Conservation (phyloP, 2,113 vertebrate genomes). For the Zootoca vivipara region DNA sequence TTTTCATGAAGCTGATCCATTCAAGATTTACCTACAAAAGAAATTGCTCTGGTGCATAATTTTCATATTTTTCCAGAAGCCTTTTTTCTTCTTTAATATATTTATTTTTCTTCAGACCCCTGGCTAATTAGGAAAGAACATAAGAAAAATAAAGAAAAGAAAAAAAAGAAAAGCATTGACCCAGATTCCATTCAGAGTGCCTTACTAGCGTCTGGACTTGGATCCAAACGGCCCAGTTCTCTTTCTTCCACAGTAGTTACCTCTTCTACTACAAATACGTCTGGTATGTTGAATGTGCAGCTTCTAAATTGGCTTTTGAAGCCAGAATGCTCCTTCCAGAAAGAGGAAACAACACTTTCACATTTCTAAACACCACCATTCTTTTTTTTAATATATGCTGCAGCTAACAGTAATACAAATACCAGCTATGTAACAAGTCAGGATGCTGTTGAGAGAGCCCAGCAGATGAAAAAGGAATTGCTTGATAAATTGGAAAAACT, state of each 20-base stretch:
- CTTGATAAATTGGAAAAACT: constrained; percentile 92
- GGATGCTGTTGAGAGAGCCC: constrained; percentile 94
- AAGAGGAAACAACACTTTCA: neutral
- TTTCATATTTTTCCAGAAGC: neutral
- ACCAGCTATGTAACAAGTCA: constrained; percentile 91
- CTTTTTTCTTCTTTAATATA: neutral
- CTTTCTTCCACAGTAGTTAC: constrained; percentile 82
- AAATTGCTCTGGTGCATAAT: neutral
- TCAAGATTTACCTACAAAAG: neutral
- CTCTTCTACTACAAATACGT: constrained; percentile 72
- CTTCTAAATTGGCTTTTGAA: neutral
- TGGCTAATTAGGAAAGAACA: constrained; percentile 97
- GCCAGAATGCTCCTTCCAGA: neutral
- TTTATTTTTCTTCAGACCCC: constrained; percentile 81
- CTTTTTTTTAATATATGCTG: constrained; percentile 24
- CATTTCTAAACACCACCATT: constrained; percentile 1
- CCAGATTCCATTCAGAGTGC: constrained; percentile 99
- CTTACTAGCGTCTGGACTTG: constrained; percentile 97
- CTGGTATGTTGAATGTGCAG: constrained; percentile 62
- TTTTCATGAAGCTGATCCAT: too few relatives aligned
- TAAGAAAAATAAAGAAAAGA: constrained; percentile 94
- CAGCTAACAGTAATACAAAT: constrained; percentile 85
- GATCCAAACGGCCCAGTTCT: constrained; percentile 90
- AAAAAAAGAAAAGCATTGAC: constrained; percentile 92
- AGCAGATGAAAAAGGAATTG: constrained; percentile 93